Evolutionary conservation across 2,113 vertebrate species (phyloP), one percentile per base, ranked within the genome.

Genomic region (Hylia prasina): DNA sequence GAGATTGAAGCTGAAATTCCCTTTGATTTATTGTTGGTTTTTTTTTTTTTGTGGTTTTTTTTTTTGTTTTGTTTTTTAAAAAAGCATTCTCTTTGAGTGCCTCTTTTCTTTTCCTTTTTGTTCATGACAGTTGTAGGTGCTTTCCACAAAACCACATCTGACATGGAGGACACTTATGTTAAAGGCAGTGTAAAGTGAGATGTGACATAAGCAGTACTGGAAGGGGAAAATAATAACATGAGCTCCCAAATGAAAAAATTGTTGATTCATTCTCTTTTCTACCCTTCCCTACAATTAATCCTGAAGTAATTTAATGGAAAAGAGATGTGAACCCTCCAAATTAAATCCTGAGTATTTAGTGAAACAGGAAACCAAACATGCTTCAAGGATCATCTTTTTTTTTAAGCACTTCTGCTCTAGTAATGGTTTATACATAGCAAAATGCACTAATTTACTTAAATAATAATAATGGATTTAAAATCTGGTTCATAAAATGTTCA

Each of bases 321-420:
- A 64, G 56, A 90, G 66, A 96, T 65, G 33, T 84, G 47, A 94
- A 68, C 81, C 93, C 82, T 91, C 69, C 76, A 90, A 53, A 96
- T 95, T 93, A 96, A 96, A 96, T 91, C 76, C 42, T 60, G 79
- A 73, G 44, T 83, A 76, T 79, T 65, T 64, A 53, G 57, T 91
- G 95, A 97, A 97, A 96, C 22, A 65, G 71, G 88, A 97, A 88
- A 97, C 84, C 77, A 82, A 91, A 96, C 95, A 73, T 96, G n/a
- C 53, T 87, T 86, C 64, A 87, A 80, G 70, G 82, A 92, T 97
- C 70, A 89, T 80, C 57, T 83, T 92, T 94, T 92, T 94, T 89
- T 93, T 89, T 39, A 95, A 95, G 60, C 77, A 76, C 28, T 79
- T 3, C 35, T 70, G 58, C 57, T 92, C 47, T 70, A 35, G 64